Conservation (phyloP, 2,888 invertebrate genomes). For the Thera obeliscata region DNA sequence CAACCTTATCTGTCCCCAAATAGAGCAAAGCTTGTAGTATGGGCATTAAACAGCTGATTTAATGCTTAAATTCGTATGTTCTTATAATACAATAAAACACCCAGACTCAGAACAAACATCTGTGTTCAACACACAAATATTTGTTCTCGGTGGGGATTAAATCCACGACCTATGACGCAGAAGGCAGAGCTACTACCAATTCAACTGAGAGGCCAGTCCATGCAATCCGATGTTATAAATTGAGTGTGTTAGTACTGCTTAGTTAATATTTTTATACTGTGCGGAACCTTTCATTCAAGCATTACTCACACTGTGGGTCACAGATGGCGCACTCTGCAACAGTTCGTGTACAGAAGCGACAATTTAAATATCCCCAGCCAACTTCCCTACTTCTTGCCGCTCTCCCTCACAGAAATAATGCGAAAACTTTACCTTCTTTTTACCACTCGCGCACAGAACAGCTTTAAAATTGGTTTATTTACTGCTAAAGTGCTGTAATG, state of each 20-base stretch:
- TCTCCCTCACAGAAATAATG: conserved; percentile 64
- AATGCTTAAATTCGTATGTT: too few relatives aligned
- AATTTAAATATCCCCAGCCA: conserved; percentile 63
- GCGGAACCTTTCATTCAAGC: conserved; percentile 50
- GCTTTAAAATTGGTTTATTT: conserved; percentile 60
- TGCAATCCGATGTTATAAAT: too few relatives aligned
- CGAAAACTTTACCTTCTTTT: conserved; percentile 66
- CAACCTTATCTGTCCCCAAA: too few relatives aligned
- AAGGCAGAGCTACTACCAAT: too few relatives aligned
- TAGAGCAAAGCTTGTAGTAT: too few relatives aligned
- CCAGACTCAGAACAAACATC: too few relatives aligned
- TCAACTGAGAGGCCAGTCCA: too few relatives aligned
- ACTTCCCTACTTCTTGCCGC: conserved; percentile 64
- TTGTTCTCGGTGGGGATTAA: too few relatives aligned
- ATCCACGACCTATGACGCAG: too few relatives aligned
- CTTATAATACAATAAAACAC: too few relatives aligned
- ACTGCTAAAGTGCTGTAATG: conserved; percentile 36
- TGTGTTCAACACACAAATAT: too few relatives aligned
- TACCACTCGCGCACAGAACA: conserved; percentile 51
- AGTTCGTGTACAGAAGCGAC: conserved; percentile 59
- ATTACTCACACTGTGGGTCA: conserved; percentile 53
- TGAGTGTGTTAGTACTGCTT: conserved; percentile 2
- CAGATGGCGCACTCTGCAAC: conserved; percentile 59
- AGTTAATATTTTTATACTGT: conserved; percentile 6
- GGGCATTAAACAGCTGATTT: too few relatives aligned